Conservation (phyloP, 2,888 invertebrate genomes). For the Panzeria rudis region DNA sequence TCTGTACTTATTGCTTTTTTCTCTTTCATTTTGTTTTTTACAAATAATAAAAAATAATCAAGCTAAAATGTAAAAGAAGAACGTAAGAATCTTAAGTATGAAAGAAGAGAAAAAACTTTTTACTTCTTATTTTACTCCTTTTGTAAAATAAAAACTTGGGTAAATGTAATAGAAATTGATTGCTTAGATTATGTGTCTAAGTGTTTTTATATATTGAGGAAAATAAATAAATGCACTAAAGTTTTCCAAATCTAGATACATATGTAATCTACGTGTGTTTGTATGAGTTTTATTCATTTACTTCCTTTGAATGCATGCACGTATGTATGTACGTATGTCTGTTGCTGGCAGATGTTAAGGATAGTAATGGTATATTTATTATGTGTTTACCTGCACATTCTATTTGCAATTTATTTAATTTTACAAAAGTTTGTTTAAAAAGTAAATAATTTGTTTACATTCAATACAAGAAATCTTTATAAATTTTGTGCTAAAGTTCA, state of each 20-base stretch:
- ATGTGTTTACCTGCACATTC: slow-evolving; percentile 70
- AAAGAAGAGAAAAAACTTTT: slow-evolving; percentile 64
- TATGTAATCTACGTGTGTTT: neutral
- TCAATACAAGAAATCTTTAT: neutral
- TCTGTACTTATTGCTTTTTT: slow-evolving; percentile 70
- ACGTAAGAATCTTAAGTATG: slow-evolving; percentile 39
- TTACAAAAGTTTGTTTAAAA: slow-evolving; percentile 54
- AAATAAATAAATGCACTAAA: slow-evolving; percentile 70
- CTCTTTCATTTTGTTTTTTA: neutral
- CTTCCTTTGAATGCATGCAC: neutral
- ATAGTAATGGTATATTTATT: slow-evolving; percentile 58
- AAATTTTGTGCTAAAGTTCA: neutral
- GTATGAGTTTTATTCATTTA: slow-evolving; percentile 14
- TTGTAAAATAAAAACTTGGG: slow-evolving; percentile 60
- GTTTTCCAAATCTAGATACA: slow-evolving; percentile 14
- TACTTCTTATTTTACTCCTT: slow-evolving; percentile 27
- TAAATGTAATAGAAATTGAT: slow-evolving; percentile 73
- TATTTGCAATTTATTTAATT: slow-evolving; percentile 64
- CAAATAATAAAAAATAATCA: slow-evolving; percentile 6
- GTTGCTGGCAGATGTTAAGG: slow-evolving; percentile 25
- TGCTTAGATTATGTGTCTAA: slow-evolving; percentile 72
- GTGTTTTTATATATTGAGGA: slow-evolving; percentile 71
- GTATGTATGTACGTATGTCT: neutral
- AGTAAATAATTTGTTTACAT: slow-evolving; percentile 56
- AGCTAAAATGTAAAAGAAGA: neutral